Evolutionary conservation across 1,140 invertebrate genomes (phyloP), one percentile per base, ranked within the genome.

Genomic region (Drosophila sturtevanti): DNA sequence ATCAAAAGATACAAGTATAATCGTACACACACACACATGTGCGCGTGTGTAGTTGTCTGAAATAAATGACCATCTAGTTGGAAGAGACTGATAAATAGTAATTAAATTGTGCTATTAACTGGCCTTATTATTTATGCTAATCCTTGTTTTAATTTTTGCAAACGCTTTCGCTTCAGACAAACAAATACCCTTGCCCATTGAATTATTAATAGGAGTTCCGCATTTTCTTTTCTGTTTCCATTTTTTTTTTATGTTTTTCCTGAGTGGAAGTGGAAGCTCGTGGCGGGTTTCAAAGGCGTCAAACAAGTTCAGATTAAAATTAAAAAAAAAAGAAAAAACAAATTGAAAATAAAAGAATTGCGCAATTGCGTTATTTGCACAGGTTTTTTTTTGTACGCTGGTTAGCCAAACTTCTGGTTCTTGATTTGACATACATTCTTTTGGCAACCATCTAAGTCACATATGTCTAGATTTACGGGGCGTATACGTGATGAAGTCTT

Each of bases 401-500:
- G 34, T 63, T 12, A 16, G 9, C 27, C 24, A 58, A 41, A 59
- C 63, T 69, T 74, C 37, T 72, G 55, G 44, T 66, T 72, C 60
- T 51, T 61, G 56, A 51, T 27, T 68, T 76, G 72, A 66, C 73
- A 69, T 37, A 77, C 66, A 77, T 76, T 77, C 77, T 55, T 75
- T 76, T 56, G 72, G 72, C 72, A 67, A 27, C 27, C 58, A n/a
- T 68, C 65, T 51, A 66, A 61, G 44, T 56, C 59, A 70, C 63
- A 68, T 56, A 34, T 54, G 51, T 59, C 63, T 70, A 69, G 72
- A 48, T 59, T 65, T 70, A 69, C 68, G 77, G 66, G 52, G 70
- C 79, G 79, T 79, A 87, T 87, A 87, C 75, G 82, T 87, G 76
- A 86, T 64, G 58, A 48, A 21, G 41, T 16, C 16, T 48, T 21